Evolutionary conservation across 2,888 invertebrate species (phyloP).

Genomic region (Cotesia congregata): DNA sequence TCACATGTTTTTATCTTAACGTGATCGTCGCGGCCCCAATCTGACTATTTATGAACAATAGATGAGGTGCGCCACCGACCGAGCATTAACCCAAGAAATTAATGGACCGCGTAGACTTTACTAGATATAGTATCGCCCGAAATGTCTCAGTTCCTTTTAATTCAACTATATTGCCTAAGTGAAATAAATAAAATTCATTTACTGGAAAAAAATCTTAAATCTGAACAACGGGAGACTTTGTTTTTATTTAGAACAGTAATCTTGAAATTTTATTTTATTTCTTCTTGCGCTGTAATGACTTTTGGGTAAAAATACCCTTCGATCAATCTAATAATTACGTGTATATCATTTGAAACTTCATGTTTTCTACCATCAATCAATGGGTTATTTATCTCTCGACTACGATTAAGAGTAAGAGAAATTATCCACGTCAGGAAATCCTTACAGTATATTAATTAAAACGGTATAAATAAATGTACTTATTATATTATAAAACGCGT

Average conservation of each 20-base stretch:
- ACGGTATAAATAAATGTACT: not conserved
- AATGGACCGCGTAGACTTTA: constrained; percentile 33
- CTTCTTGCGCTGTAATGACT: not conserved
- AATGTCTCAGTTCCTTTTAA: constrained; percentile 12
- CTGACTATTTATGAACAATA: constrained; percentile 41
- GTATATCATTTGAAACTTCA: constrained; percentile 11
- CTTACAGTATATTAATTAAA: constrained; percentile 12
- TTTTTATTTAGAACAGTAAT: not conserved
- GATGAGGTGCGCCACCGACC: constrained; percentile 35
- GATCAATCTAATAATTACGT: not conserved
- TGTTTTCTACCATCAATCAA: constrained; percentile 19
- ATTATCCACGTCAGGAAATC: constrained; percentile 10
- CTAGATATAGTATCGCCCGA: constrained; percentile 26
- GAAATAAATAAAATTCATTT: constrained; percentile 12
- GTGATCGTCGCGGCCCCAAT: constrained; percentile 29
- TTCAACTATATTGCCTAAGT: not conserved
- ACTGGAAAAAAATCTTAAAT: not conserved
- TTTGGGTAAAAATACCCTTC: not conserved
- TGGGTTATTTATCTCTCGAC: not conserved
- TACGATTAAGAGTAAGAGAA: constrained; percentile 1
- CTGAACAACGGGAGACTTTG: not conserved
- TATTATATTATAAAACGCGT: not conserved
- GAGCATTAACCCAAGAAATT: constrained; percentile 41
- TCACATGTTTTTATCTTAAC: constrained; percentile 26
- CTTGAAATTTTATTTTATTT: no score